These are phyloP conservation scores for Mythimna loreyi DNA, from an alignment of 2,888 invertebrate genomes.

Conservation along the genomic window DNA sequence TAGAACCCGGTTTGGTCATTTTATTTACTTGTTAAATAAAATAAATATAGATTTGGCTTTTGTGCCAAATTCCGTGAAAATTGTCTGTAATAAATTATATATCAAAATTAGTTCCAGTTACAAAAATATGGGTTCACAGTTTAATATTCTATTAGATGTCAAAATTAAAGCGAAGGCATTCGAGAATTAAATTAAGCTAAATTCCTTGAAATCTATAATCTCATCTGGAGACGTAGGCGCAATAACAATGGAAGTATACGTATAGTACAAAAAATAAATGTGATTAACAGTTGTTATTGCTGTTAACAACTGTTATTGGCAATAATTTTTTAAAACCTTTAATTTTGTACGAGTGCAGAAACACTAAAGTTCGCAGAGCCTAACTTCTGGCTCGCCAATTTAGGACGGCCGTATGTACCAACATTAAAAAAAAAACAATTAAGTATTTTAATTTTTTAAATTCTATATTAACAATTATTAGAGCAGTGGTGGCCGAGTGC, in stretches of 20 bases:
- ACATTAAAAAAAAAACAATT: too few species aligned
- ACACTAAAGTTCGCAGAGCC: too few species aligned
- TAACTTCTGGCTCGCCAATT: too few species aligned
- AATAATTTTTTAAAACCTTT: too few species aligned
- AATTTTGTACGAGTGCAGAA: too few species aligned
- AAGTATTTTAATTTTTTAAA: too few species aligned
- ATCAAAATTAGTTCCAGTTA: constrained; percentile 1
- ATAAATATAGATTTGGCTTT: not conserved
- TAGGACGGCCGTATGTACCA: too few species aligned
- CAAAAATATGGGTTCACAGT: not conserved
- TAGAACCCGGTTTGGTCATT: too few species aligned
- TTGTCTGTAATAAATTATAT: not conserved
- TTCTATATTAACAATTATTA: too few species aligned
- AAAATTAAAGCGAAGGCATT: not conserved
- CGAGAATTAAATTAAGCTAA: constrained; percentile 11
- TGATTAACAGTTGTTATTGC: too few species aligned
- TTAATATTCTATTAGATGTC: not conserved
- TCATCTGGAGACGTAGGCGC: not conserved
- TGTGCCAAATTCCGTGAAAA: not conserved
- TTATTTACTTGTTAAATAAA: constrained; percentile 4
- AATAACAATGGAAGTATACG: not conserved
- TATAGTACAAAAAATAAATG: not conserved
- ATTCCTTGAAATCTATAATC: not conserved
- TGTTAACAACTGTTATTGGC: too few species aligned
- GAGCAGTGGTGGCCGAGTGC: too few species aligned